Evolutionary conservation across 2,113 vertebrate species (phyloP), one percentile per base, ranked within the genome.

Genomic region (Formicarius rufipectus): DNA sequence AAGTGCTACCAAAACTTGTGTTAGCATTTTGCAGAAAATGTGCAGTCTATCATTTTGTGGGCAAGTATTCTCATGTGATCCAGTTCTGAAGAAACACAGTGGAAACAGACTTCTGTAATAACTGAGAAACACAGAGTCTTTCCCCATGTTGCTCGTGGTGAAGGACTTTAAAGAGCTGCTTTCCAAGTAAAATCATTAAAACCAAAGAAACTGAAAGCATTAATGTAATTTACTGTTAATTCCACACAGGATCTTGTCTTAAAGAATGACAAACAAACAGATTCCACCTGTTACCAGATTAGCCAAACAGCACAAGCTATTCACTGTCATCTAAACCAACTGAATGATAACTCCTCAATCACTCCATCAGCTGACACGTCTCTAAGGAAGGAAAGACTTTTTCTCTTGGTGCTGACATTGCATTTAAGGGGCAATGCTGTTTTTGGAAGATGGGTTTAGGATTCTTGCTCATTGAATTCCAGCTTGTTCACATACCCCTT

Each of bases 221-320:
- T 86, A 77, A 47, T 58, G 60, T 31, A 64, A 88, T 60, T 83
- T 71, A 44, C 49, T 56, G 72, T n/a, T 88, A 40, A 73, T 90
- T 95, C 64, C 40, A 73, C 91, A 44, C 63, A 95, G 72, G 27
- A 90, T 89, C 31, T 88, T 16, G 39, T 45, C 28, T 62, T 71
- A 35, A 92, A 94, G 44, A 64, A 77, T 45, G 52, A 87, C 93
- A 91, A 95, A 77, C 74, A 87, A 95, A 88, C 45, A 87, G 37
- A 53, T 40, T 75, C 83, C 84, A 97, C 94, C 95, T 97, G 75
- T 93, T 94, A 56, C 23, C 62, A 21, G 67, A 55, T 60, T 71
- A 85, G 64, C 50, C 39, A 67, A 40, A 55, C 84, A 77, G 30
- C 27, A 53, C 10, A 72, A 78, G 22, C 14, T 77, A 12, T 20